Evolutionary conservation across 1,140 invertebrate species (phyloP).

Genomic region (Drosophila subpulchrella): DNA sequence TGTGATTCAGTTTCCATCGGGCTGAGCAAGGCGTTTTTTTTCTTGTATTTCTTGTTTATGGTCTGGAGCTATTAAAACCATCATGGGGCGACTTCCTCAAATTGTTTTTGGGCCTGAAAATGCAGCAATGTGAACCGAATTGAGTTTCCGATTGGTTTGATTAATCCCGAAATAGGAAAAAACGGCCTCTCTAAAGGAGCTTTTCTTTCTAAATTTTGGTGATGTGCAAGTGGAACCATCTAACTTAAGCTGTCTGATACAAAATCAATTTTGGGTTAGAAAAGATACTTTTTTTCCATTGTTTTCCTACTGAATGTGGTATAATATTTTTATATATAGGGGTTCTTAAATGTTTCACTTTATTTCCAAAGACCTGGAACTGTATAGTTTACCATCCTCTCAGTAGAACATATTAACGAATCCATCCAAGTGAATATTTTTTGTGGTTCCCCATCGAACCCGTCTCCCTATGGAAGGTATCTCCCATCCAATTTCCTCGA

Average conservation of each 20-base stretch:
- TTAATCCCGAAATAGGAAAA: constrained; percentile 14
- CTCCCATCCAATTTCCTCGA: background rate
- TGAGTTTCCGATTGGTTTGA: constrained; percentile 38
- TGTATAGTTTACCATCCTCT: too few species aligned
- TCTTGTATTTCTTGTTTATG: constrained; percentile 10
- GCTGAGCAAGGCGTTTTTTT: background rate
- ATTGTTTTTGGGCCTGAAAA: constrained; percentile 6
- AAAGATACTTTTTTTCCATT: too few species aligned
- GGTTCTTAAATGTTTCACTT: too few species aligned
- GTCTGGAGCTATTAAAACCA: constrained; percentile 20
- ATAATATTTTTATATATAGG: too few species aligned
- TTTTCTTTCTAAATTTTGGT: constrained; percentile 14
- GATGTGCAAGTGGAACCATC: constrained; percentile 4
- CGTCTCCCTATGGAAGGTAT: too few species aligned
- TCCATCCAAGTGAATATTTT: too few species aligned
- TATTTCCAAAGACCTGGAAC: too few species aligned
- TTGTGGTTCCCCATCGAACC: too few species aligned
- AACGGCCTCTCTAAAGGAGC: background rate
- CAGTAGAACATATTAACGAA: too few species aligned
- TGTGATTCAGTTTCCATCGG: constrained; percentile 60
- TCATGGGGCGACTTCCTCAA: background rate
- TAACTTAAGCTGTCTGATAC: constrained; percentile 8
- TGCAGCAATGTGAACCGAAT: constrained; percentile 11
- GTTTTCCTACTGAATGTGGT: too few species aligned
- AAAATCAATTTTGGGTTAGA: constrained; percentile 3